A percentile compares a stretch with the other conserved stretches of the same genome.
phyloP scores from a whole-genome alignment of 2,797 vertebrate genomes.

The Champsocephalus gunnari region DNA sequence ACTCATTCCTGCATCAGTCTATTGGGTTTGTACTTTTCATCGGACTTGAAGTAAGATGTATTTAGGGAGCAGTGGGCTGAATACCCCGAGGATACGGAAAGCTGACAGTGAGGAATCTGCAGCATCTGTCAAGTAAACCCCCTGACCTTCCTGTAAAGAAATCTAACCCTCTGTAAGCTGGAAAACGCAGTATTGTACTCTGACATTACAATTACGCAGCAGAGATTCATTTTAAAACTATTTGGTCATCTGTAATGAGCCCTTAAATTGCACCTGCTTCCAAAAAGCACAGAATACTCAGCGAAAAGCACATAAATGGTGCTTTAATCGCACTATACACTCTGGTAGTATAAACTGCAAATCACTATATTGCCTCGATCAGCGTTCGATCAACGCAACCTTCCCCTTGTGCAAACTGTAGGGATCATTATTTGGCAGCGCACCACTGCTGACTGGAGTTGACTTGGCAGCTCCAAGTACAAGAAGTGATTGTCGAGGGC shows the following conservation, averaged over 20 bases:
- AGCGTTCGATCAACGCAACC: slow-evolving; percentile 43
- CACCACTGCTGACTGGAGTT: slow-evolving; percentile 55
- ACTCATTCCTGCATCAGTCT: background rate
- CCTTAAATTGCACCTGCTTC: background rate
- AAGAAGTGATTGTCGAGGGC: slow-evolving; percentile 48
- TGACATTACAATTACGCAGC: slow-evolving; percentile 2
- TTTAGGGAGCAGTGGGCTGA: slow-evolving; percentile 28
- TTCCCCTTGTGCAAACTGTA: slow-evolving; percentile 30
- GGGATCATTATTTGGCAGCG: slow-evolving; percentile 67
- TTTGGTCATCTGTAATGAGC: background rate
- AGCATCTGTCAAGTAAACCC: slow-evolving; percentile 51
- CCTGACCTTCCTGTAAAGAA: slow-evolving; percentile 51
- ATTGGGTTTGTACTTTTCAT: slow-evolving; percentile 20
- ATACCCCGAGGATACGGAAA: slow-evolving; percentile 33
- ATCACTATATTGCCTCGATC: slow-evolving; percentile 41
- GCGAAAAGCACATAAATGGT: slow-evolving; percentile 3
- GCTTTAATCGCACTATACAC: background rate
- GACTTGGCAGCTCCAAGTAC: slow-evolving; percentile 31
- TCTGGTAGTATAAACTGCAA: slow-evolving; percentile 12
- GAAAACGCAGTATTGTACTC: slow-evolving; percentile 1
- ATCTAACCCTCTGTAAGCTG: slow-evolving; percentile 6
- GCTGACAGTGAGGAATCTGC: slow-evolving; percentile 55
- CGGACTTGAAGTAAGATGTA: background rate
- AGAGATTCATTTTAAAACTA: background rate
- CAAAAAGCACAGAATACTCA: background rate